phyloP scores from a whole-genome alignment of 2,113 vertebrate species.

The Notarius lentiginosus region DNA sequence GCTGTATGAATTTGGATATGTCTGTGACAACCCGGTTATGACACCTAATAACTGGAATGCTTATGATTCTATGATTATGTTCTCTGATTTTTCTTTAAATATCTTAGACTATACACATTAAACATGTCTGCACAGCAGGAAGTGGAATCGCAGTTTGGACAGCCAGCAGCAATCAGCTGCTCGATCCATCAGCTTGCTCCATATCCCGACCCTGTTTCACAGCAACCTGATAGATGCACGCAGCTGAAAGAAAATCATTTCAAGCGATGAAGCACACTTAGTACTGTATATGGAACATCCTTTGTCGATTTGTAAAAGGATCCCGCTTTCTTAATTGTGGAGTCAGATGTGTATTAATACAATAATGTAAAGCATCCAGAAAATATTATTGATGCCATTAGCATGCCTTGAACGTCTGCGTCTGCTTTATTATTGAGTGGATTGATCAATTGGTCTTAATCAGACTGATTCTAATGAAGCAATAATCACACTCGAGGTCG shows the following conservation, averaged over 20 bases:
- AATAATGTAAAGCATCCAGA: background rate
- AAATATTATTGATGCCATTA: background rate
- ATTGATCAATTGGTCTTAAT: background rate
- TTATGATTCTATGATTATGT: background rate
- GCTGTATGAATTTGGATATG: background rate
- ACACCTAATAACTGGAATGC: background rate
- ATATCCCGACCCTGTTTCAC: background rate
- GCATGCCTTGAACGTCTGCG: background rate
- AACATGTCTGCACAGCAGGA: background rate
- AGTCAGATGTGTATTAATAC: background rate
- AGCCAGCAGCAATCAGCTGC: background rate
- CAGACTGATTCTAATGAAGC: background rate
- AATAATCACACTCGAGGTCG: too few species aligned
- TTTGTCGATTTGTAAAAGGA: background rate
- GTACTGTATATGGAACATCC: constrained; percentile 1
- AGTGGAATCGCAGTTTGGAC: constrained; percentile 5
- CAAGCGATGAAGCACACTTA: background rate
- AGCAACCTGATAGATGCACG: background rate
- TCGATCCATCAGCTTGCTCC: background rate
- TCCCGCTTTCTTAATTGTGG: background rate
- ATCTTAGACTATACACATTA: background rate
- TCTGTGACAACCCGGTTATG: background rate
- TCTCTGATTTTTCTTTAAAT: constrained; percentile 12
- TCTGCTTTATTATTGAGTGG: background rate
- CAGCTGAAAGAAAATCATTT: constrained; percentile 1